A percentile compares a stretch with the other conserved stretches of the same genome.
phyloP scores from a whole-genome alignment of 2,888 invertebrate species.

The Cetonia aurata region DNA sequence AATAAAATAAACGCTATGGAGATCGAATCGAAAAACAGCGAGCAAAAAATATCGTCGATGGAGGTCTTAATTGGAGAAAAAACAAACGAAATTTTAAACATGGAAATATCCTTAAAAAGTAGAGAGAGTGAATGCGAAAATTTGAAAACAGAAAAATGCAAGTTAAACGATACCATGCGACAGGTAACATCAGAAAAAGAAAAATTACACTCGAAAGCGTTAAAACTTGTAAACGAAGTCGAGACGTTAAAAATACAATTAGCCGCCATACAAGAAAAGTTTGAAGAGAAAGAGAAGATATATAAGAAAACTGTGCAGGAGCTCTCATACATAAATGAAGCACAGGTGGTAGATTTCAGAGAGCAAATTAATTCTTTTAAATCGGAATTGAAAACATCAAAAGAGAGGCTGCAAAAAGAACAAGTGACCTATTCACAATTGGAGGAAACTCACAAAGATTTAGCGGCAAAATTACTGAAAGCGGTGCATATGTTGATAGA shows the following conservation, averaged over 20 bases:
- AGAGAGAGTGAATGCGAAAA: not conserved
- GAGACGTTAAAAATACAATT: constrained; percentile 9
- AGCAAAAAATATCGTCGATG: not conserved
- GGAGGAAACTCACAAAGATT: constrained; percentile 57
- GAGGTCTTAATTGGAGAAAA: not conserved
- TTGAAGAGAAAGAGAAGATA: constrained; percentile 13
- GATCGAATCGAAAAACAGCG: not conserved
- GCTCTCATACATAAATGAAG: constrained; percentile 3
- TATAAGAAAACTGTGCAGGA: constrained; percentile 17
- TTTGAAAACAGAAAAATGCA: not conserved
- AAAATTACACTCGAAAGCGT: not conserved
- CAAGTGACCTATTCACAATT: not conserved
- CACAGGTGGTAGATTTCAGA: constrained; percentile 5
- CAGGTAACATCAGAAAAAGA: constrained; percentile 3
- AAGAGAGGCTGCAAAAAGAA: constrained; percentile 13
- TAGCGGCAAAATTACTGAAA: constrained; percentile 56
- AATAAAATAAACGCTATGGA: not conserved
- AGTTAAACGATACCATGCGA: not conserved
- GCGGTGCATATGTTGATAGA: constrained; percentile 56
- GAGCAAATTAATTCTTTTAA: constrained; percentile 9
- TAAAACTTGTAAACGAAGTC: constrained; percentile 6
- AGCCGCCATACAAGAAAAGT: constrained; percentile 1
- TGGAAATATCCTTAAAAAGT: not conserved
- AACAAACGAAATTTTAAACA: not conserved
- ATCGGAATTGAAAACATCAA: not conserved